Base-by-base conservation (phyloP, 2,797 vertebrate species). In the Austrolebias charrua region DNA sequence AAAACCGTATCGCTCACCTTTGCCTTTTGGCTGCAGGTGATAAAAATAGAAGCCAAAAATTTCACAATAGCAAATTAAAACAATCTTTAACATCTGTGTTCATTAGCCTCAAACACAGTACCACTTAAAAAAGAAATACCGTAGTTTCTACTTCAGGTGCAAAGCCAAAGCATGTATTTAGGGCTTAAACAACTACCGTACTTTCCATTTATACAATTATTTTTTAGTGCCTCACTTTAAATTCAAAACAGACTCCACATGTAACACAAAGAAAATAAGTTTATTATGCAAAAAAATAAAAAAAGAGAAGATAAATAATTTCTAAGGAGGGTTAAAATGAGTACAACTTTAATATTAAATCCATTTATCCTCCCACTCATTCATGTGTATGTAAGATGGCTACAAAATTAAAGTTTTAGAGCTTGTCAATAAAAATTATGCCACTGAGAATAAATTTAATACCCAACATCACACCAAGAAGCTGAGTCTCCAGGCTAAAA, bases 101-200 rank as follows among this genome's bases (percentile, higher is more conserved):
- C 3, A 24, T 77, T 60, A 73, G 55, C 35, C 55, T 58, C 60
- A 50, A 71, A 69, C 9, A 6, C 12, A 33, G 45, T 46, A 63
- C 70, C 67, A 72, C 54, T 80, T 66, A 69, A 1, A 57, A 59
- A 55, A 50, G 48, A 28, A 61, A 8, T 44, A 75, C 31, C n/a
- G 63, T 28, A 49, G n/a, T 52, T 75, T 71, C 52, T 33, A 57
- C 67, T 71, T 63, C 33, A 52, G 54, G 54, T 14, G 55, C 12
- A 58, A 50, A 9, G 33, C 6, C 18, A 28, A 62, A 51, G 20
- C 4, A 19, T 9, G 19, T 52, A 18, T 65, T 20, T 5, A 5
- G 4, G 40, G n/a, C 33, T 63, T 11, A 47, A 47, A 58, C 33
- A 3, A 4, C 65, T n/a, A n/a, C n/a, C n/a, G n/a, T 35, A 7